These are phyloP conservation scores for Girardinus metallicus DNA, from an alignment of 2,797 vertebrate species.

Conservation along the genomic window DNA sequence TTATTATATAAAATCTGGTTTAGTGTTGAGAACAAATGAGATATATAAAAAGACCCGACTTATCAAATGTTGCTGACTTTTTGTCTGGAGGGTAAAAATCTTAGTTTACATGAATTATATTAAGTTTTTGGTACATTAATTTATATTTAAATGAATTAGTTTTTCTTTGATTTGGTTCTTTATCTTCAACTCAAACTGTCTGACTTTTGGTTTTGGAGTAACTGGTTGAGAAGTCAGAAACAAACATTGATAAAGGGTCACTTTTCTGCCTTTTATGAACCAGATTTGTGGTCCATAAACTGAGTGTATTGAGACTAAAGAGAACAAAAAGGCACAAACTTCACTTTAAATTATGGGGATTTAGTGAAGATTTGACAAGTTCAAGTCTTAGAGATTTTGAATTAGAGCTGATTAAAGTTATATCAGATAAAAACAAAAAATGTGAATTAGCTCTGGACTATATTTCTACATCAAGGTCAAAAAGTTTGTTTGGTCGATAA, in stretches of 20 bases:
- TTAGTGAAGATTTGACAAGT: neutral
- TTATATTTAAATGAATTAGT: neutral
- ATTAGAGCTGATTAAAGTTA: neutral
- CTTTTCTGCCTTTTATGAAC: no score
- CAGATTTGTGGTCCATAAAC: neutral
- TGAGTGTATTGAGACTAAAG: neutral
- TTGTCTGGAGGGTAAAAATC: neutral
- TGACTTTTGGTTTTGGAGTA: neutral
- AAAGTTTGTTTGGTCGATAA: no score
- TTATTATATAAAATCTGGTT: no score
- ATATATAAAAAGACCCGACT: neutral
- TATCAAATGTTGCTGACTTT: neutral
- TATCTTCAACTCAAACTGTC: neutral
- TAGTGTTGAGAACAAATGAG: no score
- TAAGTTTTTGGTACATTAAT: neutral
- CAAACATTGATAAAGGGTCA: no score
- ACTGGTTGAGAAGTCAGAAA: no score
- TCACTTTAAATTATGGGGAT: neutral
- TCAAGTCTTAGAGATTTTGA: neutral
- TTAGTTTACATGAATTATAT: neutral
- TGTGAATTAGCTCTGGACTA: no score
- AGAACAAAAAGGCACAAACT: neutral
- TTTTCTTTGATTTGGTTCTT: neutral
- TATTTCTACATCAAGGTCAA: no score
- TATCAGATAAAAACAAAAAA: neutral